Conservation (phyloP, 2,888 invertebrate species). For the Agonopterix alstromeriana region DNA sequence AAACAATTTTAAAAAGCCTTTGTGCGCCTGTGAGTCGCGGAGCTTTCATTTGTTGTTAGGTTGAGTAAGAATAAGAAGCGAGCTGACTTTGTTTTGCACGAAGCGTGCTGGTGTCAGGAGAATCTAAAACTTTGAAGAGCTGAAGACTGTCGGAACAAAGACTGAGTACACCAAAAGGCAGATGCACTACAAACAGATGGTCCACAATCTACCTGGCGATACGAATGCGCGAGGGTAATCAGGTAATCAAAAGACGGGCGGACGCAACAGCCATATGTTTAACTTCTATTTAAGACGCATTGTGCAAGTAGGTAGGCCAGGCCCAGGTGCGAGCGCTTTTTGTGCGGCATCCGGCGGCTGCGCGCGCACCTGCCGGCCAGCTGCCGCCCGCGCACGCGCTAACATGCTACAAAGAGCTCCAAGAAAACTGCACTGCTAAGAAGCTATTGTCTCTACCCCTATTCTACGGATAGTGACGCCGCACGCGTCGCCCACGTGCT, state of each 20-base stretch:
- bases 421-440: too few species aligned
- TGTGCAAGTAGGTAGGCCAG: conserved; percentile 58
- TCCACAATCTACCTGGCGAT: background rate
- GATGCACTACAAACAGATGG: too few species aligned
- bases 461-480: background rate
- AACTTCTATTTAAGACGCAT: conserved; percentile 42
- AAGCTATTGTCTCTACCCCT: too few species aligned
- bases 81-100: too few species aligned
- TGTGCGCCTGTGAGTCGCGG: too few species aligned
- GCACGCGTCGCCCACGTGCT: background rate
- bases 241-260: conserved; percentile 21
- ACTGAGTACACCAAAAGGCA: too few species aligned
- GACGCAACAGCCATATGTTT: conserved; percentile 43
- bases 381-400: conserved; percentile 52
- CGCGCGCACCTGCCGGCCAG: conserved; percentile 62
- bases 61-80: too few species aligned
- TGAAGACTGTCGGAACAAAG: too few species aligned
- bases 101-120: conserved; percentile 17
- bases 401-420: background rate
- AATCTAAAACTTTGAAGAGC: too few species aligned
- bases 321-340: conserved; percentile 70
- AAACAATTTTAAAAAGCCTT: too few species aligned
- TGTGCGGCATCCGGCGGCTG: conserved; percentile 69
- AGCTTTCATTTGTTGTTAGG: too few species aligned
- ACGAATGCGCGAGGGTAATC: background rate